These are phyloP conservation scores for Siphamia tubifer DNA, from an alignment of 2,113 vertebrate genomes.

Conservation along the genomic window DNA sequence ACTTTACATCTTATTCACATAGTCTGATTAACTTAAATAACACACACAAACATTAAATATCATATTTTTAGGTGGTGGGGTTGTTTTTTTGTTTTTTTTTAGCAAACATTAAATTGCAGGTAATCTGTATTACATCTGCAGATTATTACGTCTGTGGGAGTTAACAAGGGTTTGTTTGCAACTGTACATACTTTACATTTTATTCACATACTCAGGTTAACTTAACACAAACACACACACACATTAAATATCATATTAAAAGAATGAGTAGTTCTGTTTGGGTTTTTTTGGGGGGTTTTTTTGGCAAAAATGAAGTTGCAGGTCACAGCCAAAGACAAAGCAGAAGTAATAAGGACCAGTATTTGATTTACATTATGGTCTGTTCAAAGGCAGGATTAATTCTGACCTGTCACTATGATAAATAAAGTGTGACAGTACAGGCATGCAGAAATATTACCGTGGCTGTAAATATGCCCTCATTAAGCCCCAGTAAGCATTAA, in stretches of 20 bases:
- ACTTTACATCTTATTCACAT: neutral
- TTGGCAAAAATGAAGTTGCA: neutral
- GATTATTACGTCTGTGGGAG: no score
- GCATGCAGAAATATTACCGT: slow-evolving; percentile 23
- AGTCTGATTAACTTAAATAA: slow-evolving; percentile 6
- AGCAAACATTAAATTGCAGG: no score
- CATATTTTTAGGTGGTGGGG: no score
- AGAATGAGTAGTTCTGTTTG: no score
- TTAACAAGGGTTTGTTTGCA: no score
- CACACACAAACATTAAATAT: neutral
- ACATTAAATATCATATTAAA: no score
- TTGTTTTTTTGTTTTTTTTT: no score
- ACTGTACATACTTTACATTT: no score
- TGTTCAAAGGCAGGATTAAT: slow-evolving; percentile 4
- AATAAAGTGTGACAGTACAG: slow-evolving; percentile 29
- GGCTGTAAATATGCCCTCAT: slow-evolving; percentile 38
- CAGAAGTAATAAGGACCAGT: slow-evolving; percentile 52
- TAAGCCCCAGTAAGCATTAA: slow-evolving; percentile 41
- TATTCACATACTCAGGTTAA: no score
- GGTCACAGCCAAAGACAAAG: neutral
- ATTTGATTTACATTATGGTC: slow-evolving; percentile 52
- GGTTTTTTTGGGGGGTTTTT: no score
- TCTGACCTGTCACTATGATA: neutral
- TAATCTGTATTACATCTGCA: no score
- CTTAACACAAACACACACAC: no score